phyloP scores from a whole-genome alignment of 2,113 vertebrate species.

The Hippocampus zosterae region DNA sequence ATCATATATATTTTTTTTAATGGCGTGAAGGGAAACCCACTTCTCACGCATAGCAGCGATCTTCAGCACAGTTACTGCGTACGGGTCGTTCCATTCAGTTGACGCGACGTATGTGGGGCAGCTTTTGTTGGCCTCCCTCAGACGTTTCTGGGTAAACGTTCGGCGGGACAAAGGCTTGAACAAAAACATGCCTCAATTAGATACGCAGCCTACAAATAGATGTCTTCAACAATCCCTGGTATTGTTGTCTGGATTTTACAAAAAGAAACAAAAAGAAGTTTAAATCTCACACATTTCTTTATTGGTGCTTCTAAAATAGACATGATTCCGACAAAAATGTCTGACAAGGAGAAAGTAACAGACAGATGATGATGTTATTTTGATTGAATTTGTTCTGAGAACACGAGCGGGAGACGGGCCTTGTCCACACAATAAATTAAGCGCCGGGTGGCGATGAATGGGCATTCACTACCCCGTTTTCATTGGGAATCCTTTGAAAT shows the following conservation, averaged over 20 bases:
- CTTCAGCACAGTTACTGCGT: conserved; percentile 38
- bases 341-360: neutral
- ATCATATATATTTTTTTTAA: conserved; percentile 5
- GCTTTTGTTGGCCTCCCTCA: conserved; percentile 54
- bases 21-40: conserved; percentile 35
- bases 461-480: neutral
- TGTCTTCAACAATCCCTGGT: conserved; percentile 17
- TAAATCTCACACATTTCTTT: neutral
- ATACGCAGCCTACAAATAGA: conserved; percentile 24
- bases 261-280: neutral
- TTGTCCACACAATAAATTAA: neutral
- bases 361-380: neutral
- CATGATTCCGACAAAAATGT: neutral
- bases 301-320: neutral
- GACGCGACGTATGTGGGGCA: conserved; percentile 56
- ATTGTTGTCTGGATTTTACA: conserved; percentile 62
- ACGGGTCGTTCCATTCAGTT: conserved; percentile 43
- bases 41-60: conserved; percentile 53
- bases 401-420: neutral
- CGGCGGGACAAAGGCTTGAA: conserved; percentile 52
- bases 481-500: neutral
- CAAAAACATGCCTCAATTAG: conserved; percentile 39
- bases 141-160: conserved; percentile 27
- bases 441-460: neutral
- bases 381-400: neutral